A percentile compares a stretch with the other conserved stretches of the same genome.
phyloP scores from a whole-genome alignment of 2,888 invertebrate species.

The Dicycla oo region DNA sequence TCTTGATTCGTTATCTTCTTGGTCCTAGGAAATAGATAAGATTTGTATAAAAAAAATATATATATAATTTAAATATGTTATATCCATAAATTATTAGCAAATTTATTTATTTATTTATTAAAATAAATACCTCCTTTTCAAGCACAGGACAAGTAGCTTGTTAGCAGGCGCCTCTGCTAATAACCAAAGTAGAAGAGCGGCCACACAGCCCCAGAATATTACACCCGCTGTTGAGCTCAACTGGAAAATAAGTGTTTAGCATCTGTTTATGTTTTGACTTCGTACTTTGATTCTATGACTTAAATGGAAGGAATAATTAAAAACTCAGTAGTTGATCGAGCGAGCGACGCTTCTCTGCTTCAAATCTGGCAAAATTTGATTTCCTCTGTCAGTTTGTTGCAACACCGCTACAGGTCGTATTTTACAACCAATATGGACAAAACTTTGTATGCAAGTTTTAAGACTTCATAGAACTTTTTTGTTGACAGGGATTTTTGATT shows the following conservation, averaged over 20 bases:
- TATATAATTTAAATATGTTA: neutral
- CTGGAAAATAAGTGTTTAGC: slow-evolving; percentile 74
- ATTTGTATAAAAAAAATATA: too few species aligned
- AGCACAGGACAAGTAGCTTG: slow-evolving; percentile 79
- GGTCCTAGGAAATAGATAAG: slow-evolving; percentile 14
- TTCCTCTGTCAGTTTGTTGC: too few species aligned
- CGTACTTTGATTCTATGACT: neutral
- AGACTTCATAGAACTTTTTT: too few species aligned
- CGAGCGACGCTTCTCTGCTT: too few species aligned
- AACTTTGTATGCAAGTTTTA: too few species aligned
- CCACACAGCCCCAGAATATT: slow-evolving; percentile 83
- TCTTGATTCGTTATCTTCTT: slow-evolving; percentile 27
- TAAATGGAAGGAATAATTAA: neutral
- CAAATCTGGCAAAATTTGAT: too few species aligned
- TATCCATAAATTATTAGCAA: too few species aligned
- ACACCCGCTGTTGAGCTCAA: slow-evolving; percentile 83
- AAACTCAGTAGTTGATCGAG: too few species aligned
- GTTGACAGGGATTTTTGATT: too few species aligned
- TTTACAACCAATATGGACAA: too few species aligned
- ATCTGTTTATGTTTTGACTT: neutral
- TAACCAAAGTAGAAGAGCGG: slow-evolving; percentile 87
- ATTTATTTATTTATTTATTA: too few species aligned
- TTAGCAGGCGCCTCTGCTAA: slow-evolving; percentile 89
- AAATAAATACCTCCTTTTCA: slow-evolving; percentile 71
- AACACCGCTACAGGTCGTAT: too few species aligned